A percentile compares a stretch with the other conserved stretches of the same genome.
phyloP scores from a whole-genome alignment of 2,113 vertebrate genomes.

The Anoura caudifer region DNA sequence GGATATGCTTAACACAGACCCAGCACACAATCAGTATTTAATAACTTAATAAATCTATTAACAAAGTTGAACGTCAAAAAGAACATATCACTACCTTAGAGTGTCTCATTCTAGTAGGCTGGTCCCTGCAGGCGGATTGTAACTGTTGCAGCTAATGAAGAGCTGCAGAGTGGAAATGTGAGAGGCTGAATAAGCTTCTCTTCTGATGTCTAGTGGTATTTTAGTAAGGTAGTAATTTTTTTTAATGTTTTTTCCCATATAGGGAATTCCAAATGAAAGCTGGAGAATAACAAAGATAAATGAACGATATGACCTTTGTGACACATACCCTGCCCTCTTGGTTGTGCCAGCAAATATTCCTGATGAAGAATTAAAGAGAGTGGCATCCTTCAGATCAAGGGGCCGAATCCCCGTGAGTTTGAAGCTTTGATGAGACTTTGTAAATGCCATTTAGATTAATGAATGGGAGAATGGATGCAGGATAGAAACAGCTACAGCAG shows the following conservation, averaged over 20 bases:
- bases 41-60: not conserved
- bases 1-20: not conserved
- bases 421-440: conserved; percentile 45
- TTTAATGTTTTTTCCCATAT: conserved; percentile 29
- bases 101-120: not conserved
- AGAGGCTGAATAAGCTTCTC: not conserved
- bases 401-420: conserved; percentile 93
- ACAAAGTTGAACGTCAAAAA: not conserved
- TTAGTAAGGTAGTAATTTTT: not conserved
- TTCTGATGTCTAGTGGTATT: not conserved
- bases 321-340: conserved; percentile 92
- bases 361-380: conserved; percentile 92
- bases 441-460: not conserved
- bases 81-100: not conserved
- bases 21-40: not conserved
- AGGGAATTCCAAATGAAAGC: conserved; percentile 98
- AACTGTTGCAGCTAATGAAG: not conserved
- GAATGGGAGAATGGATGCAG: conserved; percentile 9
- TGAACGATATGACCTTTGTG: conserved; percentile 94
- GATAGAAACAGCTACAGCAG: conserved; percentile 35
- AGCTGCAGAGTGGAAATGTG: not conserved
- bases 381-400: conserved; percentile 92
- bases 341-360: conserved; percentile 94
- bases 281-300: conserved; percentile 96
- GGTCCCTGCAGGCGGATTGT: not conserved